A percentile compares a stretch with the other conserved stretches of the same genome.
Conservation (phyloP, 1,140 invertebrate species). For the Sipha flava region DNA sequence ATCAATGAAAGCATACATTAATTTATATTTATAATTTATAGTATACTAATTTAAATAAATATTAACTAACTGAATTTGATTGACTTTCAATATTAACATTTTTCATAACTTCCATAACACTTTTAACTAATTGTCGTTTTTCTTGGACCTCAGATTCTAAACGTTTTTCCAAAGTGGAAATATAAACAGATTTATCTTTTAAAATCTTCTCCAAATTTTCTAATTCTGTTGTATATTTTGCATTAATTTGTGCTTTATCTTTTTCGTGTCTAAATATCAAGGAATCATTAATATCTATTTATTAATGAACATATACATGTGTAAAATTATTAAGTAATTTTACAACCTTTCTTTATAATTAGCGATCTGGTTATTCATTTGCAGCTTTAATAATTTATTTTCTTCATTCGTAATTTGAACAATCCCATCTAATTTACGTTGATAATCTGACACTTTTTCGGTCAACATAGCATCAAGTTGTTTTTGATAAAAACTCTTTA, state of each 20-base stretch:
- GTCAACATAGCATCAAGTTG: conserved; percentile 20
- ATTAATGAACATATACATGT: too few relatives aligned
- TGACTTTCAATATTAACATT: conserved; percentile 15
- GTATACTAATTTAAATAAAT: neutral
- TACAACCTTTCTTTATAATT: neutral
- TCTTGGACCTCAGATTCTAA: neutral
- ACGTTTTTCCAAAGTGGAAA: neutral
- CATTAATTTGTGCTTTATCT: neutral
- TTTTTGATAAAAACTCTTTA: conserved; percentile 22
- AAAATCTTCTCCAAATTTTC: conserved; percentile 43
- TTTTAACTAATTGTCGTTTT: conserved; percentile 25
- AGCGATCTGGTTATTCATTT: conserved; percentile 12
- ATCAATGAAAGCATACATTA: too few relatives aligned
- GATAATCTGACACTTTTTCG: conserved; percentile 20
- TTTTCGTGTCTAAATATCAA: neutral
- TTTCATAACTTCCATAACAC: conserved; percentile 7
- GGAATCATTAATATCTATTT: neutral
- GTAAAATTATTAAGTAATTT: neutral
- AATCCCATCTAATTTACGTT: conserved; percentile 20
- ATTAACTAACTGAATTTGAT: neutral
- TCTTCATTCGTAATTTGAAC: conserved; percentile 27
- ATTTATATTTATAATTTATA: neutral
- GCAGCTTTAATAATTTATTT: conserved; percentile 21
- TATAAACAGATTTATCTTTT: conserved; percentile 10
- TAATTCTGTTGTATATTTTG: conserved; percentile 34